A percentile compares a stretch with the other conserved stretches of the same genome.
phyloP scores from a whole-genome alignment of 1,140 invertebrate species.

The Stenopsyche tienmushanensis region DNA sequence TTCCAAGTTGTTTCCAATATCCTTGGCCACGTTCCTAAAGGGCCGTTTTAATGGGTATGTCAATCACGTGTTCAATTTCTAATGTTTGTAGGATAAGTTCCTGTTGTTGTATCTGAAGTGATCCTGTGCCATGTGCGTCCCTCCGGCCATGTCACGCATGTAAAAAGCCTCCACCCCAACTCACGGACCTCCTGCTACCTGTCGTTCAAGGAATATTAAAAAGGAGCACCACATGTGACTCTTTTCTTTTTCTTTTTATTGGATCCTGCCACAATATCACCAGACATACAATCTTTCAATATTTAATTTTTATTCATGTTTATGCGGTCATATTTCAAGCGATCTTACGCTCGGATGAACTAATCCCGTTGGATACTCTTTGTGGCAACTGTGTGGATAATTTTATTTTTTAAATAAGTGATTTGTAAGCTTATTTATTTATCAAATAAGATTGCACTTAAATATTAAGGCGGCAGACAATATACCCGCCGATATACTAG shows the following conservation, averaged over 20 bases:
- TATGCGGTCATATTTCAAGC: no score
- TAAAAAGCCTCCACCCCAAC: conserved; percentile 5
- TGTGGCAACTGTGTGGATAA: no score
- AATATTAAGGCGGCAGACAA: no score
- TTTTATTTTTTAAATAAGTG: no score
- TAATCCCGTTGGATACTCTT: no score
- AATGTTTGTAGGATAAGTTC: conserved; percentile 6
- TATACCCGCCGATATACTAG: no score
- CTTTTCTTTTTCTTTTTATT: conserved; percentile 31
- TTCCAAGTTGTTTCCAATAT: no score
- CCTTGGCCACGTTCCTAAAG: not conserved
- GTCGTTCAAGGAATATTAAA: conserved; percentile 33
- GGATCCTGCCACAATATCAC: conserved; percentile 5
- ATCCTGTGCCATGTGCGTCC: conserved; percentile 1
- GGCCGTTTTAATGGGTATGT: conserved; percentile 15
- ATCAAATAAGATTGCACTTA: no score
- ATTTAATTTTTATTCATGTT: no score
- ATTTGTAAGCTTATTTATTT: no score
- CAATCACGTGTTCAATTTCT: conserved; percentile 24
- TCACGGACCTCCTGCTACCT: conserved; percentile 29
- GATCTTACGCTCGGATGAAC: no score
- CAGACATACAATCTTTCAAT: no score
- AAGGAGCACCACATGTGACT: conserved; percentile 30
- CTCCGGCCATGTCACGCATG: conserved; percentile 15
- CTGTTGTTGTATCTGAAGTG: not conserved